Evolutionary conservation across 2,797 vertebrate genomes (phyloP), one percentile per base, ranked within the genome.

Genomic region (Luscinia luscinia): DNA sequence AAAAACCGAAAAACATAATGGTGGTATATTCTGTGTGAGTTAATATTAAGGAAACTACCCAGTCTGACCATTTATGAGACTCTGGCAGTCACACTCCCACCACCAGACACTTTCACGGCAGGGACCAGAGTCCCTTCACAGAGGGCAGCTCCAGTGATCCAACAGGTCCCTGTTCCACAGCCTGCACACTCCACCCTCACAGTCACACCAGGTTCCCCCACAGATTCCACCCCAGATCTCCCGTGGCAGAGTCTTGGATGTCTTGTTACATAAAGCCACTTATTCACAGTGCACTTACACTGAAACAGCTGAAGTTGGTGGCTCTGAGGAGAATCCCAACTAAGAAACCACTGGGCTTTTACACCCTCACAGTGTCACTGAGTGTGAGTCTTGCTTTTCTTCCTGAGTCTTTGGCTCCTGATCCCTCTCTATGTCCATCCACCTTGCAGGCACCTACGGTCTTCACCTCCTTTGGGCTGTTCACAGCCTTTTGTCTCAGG

Each of bases 81-180:
- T 48, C 14, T 27, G 34, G 41, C 34, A 40, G 41, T 32, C 49
- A 64, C 21, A 49, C 24, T 69, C 7, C 40, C 30, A 77, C 45
- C 11, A 21, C 16, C 24, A 40, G 40, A 40, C 28, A 40, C 11
- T 17, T 21, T 34, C 15, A 17, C 1, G 0, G n/a, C 41, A 46
- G 23, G 15, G 58, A 40, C 10, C 0, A 0, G 22, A 66, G 36
- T 26, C 61, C 43, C 26, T 69, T 54, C 55, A 20, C n/a, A 76
- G 40, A 0, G 0, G 20, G 10, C 1, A 1, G 7, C 7, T 30
- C 23, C 30, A 34, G 15, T 11, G 52, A 68, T 21, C 36, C 0
- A 1, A 57, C 0, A 0, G 21, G 51, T 34, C 21, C 6, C 21
- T 0, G 0, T 66, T 41, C 41, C 43, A 34, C 20, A 36, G 6